These are phyloP conservation scores for Noctua fimbriata DNA, from an alignment of 2,888 invertebrate species.

Conservation along the genomic window DNA sequence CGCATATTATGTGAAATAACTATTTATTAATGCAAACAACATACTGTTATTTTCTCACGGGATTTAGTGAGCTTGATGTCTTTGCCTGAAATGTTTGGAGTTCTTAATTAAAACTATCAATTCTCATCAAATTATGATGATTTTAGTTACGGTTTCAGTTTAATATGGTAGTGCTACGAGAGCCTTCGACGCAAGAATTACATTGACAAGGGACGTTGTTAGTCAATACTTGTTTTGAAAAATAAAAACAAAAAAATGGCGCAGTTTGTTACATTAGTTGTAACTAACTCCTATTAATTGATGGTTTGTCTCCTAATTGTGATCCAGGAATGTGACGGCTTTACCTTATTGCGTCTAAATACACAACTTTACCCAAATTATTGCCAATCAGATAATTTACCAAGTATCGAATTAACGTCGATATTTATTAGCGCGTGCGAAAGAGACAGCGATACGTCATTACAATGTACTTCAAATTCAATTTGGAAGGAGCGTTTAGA, in stretches of 20 bases:
- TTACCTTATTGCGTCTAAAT: background rate
- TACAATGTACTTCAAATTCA: constrained; percentile 73
- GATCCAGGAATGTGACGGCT: background rate
- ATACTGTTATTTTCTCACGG: constrained; percentile 40
- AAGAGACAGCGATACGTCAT: constrained; percentile 65
- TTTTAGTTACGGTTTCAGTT: constrained; percentile 29
- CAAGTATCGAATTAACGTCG: constrained; percentile 57
- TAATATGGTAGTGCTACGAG: background rate
- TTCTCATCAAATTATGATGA: constrained; percentile 4
- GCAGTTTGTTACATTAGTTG: background rate
- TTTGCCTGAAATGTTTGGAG: constrained; percentile 35
- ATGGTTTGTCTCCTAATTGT: background rate
- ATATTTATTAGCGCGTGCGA: constrained; percentile 67
- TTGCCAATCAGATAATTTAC: constrained; percentile 52
- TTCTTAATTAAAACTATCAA: constrained; percentile 34
- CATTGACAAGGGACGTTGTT: background rate
- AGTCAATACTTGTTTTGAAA: background rate
- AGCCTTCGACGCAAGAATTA: background rate
- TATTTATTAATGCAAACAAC: constrained; percentile 52
- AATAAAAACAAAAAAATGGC: background rate
- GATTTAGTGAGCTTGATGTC: constrained; percentile 39
- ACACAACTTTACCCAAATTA: constrained; percentile 2
- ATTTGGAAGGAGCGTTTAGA: constrained; percentile 72
- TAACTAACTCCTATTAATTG: background rate
- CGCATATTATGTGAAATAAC: constrained; percentile 33